Conservation (phyloP, 2,113 vertebrate genomes). For the Lontra canadensis region DNA sequence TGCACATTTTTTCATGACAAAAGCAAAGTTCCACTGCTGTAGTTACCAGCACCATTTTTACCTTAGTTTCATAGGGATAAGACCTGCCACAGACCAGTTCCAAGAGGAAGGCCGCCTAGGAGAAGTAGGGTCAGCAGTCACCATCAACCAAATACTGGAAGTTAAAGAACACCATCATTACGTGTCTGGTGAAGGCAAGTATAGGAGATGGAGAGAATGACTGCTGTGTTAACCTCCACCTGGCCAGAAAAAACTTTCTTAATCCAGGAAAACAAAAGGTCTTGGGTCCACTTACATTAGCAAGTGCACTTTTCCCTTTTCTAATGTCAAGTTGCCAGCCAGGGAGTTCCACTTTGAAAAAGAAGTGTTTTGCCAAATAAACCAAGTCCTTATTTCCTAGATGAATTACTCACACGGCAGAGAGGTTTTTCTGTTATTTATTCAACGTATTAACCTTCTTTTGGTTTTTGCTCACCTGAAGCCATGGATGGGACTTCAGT, state of each 20-base stretch:
- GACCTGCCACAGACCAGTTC: neutral
- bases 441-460: neutral
- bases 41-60: neutral
- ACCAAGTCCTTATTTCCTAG: slow-evolving; percentile 33
- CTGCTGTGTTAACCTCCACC: neutral
- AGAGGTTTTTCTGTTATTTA: neutral
- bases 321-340: neutral
- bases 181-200: neutral
- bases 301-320: neutral
- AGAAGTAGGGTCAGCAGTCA: neutral
- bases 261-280: neutral
- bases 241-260: neutral
- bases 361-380: neutral
- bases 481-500: accelerated
- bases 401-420: neutral
- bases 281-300: neutral
- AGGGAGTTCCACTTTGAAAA: neutral
- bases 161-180: neutral
- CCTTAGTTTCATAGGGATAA: neutral
- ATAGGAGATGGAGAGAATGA: neutral
- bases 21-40: neutral
- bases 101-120: neutral
- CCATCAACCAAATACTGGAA: neutral
- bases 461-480: neutral
- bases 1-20: neutral